These are phyloP conservation scores for Metopolophium dirhodum DNA, from an alignment of 1,140 invertebrate genomes.

Conservation along the genomic window DNA sequence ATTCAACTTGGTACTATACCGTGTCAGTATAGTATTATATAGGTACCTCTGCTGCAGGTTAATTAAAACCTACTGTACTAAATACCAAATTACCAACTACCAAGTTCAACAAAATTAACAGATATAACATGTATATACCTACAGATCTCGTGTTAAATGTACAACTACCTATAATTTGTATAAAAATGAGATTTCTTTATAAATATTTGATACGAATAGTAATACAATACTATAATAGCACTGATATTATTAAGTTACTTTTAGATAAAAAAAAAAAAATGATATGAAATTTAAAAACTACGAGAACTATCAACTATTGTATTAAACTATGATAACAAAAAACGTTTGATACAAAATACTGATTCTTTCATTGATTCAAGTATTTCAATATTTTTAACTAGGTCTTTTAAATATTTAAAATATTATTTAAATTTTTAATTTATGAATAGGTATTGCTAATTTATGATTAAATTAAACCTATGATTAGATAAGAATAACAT, in stretches of 20 bases:
- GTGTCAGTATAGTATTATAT: not conserved
- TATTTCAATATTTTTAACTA: not conserved
- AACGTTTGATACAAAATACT: not conserved
- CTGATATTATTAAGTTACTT: not conserved
- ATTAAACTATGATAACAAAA: not conserved
- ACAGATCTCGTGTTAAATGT: too few species aligned
- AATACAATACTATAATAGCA: not conserved
- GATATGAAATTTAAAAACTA: not conserved
- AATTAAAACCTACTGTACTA: too few species aligned
- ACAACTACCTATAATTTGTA: not conserved
- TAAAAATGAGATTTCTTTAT: not conserved
- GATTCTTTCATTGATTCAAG: not conserved
- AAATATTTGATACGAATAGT: not conserved
- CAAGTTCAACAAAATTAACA: too few species aligned
- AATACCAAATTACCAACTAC: too few species aligned
- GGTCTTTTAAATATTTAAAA: too few species aligned
- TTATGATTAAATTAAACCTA: not conserved
- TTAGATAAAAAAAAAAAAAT: not conserved
- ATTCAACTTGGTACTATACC: not conserved
- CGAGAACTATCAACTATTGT: not conserved
- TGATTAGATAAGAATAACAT: not conserved
- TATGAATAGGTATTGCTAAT: not conserved
- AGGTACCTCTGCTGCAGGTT: too few species aligned
- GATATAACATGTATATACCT: too few species aligned
- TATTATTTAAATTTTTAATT: not conserved